Conservation (phyloP, 2,888 invertebrate species). For the Cremastinae sp. region DNA sequence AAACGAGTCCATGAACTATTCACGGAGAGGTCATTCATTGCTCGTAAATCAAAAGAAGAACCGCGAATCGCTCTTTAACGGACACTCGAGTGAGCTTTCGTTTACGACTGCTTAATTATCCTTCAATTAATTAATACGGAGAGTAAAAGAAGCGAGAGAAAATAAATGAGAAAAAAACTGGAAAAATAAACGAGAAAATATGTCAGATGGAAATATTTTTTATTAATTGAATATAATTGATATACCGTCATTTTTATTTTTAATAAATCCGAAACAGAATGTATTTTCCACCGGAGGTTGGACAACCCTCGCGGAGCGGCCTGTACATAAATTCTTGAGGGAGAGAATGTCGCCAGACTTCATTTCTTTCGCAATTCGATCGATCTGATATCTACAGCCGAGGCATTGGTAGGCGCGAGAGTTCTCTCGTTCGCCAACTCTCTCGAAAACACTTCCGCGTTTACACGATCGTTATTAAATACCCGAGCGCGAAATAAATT, state of each 20-base stretch:
- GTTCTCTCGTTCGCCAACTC: conserved; percentile 59
- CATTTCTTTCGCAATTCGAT: conserved; percentile 68
- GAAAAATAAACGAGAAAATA: neutral
- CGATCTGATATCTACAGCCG: conserved; percentile 55
- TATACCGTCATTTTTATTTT: too few relatives aligned
- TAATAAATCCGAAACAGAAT: too few relatives aligned
- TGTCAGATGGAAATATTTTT: conserved; percentile 3
- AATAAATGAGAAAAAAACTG: conserved; percentile 25
- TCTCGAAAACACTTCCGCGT: conserved; percentile 69
- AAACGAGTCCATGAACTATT: conserved; percentile 32
- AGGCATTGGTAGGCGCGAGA: conserved; percentile 51
- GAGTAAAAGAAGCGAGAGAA: conserved; percentile 32
- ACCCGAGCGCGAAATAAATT: conserved; percentile 17
- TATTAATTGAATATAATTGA: too few relatives aligned
- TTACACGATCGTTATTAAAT: conserved; percentile 65
- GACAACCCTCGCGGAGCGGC: too few relatives aligned
- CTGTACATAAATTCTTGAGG: conserved; percentile 19
- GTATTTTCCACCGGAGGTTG: too few relatives aligned
- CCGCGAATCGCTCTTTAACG: conserved; percentile 64
- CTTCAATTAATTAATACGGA: conserved; percentile 65
- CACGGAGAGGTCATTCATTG: conserved; percentile 61
- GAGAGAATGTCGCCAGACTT: conserved; percentile 68
- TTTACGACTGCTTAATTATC: conserved; percentile 67
- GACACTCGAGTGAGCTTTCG: conserved; percentile 63
- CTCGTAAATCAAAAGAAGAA: conserved; percentile 64